phyloP scores from a whole-genome alignment of 2,888 invertebrate species.

The Volucella bombylans region DNA sequence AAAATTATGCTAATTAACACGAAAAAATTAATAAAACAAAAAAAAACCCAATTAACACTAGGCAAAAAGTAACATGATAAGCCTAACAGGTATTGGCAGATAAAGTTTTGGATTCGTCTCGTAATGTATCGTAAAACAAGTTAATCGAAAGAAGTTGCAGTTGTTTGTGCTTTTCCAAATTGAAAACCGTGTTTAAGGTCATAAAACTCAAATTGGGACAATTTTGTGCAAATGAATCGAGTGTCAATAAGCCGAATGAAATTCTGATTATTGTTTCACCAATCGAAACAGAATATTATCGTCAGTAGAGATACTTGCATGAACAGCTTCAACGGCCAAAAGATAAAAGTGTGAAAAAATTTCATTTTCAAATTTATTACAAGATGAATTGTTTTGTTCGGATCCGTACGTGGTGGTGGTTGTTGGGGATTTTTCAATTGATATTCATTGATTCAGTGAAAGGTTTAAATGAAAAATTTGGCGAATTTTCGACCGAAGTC shows the following conservation, averaged over 20 bases:
- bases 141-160: constrained; percentile 15
- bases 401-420: background rate
- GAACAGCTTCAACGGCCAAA: constrained; percentile 1
- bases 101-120: background rate
- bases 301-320: background rate
- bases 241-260: constrained; percentile 22
- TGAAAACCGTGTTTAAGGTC: background rate
- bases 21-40: background rate
- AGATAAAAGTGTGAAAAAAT: background rate
- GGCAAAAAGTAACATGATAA: constrained; percentile 28
- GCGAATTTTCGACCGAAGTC: background rate
- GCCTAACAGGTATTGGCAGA: constrained; percentile 28
- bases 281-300: background rate
- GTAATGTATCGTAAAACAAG: constrained; percentile 4
- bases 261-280: constrained; percentile 7
- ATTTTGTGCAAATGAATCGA: constrained; percentile 18
- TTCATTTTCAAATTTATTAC: constrained; percentile 26
- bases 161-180: constrained; percentile 2
- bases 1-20: constrained; percentile 53
- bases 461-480: constrained; percentile 2
- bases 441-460: background rate
- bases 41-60: constrained; percentile 34
- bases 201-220: constrained; percentile 38
- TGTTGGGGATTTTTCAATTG: background rate
- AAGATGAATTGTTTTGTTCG: constrained; percentile 27